A percentile compares a stretch with the other conserved stretches of the same genome.
Conservation (phyloP, 2,113 vertebrate genomes). For the Benitochromis conjunctus region DNA sequence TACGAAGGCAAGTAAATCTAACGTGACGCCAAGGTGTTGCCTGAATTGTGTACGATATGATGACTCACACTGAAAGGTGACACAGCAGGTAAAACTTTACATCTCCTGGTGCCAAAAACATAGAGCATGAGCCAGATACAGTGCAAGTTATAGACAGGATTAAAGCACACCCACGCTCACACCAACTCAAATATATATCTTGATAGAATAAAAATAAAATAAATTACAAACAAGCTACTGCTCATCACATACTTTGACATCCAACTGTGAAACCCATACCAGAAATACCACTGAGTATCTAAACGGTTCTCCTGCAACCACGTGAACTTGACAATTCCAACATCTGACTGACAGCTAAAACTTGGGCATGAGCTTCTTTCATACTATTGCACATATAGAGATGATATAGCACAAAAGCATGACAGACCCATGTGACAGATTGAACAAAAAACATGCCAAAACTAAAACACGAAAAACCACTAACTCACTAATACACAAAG, state of each 20-base stretch:
- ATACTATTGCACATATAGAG: not conserved
- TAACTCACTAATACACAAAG: not conserved
- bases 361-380: not conserved
- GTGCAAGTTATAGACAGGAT: not conserved
- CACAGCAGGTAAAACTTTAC: not conserved
- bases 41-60: slow-evolving; percentile 1
- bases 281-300: not conserved
- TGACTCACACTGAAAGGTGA: slow-evolving; percentile 32
- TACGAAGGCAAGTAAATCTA: not conserved
- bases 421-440: not conserved
- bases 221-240: not conserved
- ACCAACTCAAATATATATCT: not conserved
- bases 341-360: not conserved
- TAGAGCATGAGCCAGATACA: not conserved
- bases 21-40: slow-evolving; percentile 16
- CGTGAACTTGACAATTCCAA: not conserved
- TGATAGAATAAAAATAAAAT: not conserved
- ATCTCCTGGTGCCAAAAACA: not conserved
- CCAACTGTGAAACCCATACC: not conserved
- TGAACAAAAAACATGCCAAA: not conserved
- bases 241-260: not conserved
- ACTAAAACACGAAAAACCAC: not conserved
- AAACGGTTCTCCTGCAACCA: not conserved
- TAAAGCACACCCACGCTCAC: not conserved
- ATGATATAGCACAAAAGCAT: not conserved